A percentile compares a stretch with the other conserved stretches of the same genome.
These are phyloP conservation scores for Peribatodes rhomboidaria DNA, from an alignment of 2,888 invertebrate genomes.

Conservation along the genomic window DNA sequence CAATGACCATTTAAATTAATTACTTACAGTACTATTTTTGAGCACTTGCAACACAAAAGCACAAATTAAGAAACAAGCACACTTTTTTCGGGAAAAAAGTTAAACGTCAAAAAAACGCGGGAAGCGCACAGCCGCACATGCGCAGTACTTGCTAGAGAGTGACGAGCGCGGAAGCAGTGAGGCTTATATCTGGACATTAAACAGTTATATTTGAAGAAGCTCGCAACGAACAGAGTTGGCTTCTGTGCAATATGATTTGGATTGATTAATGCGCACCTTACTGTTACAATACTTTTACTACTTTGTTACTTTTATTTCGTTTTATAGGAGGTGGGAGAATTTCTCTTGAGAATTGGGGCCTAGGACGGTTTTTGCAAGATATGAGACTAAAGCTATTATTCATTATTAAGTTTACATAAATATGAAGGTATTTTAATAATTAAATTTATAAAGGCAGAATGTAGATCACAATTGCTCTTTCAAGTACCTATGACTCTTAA, in stretches of 20 bases:
- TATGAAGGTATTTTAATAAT: no score
- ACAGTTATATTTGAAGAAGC: slow-evolving; percentile 81
- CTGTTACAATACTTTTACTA: slow-evolving; percentile 1
- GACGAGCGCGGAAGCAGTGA: slow-evolving; percentile 80
- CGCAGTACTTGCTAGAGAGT: slow-evolving; percentile 72
- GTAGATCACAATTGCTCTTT: no score
- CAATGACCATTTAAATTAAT: slow-evolving; percentile 63
- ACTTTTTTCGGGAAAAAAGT: slow-evolving; percentile 44
- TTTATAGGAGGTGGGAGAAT: background rate
- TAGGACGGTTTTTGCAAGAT: no score
- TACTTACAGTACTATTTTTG: slow-evolving; percentile 61
- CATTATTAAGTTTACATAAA: no score
- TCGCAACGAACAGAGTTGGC: slow-evolving; percentile 62
- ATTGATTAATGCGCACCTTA: slow-evolving; percentile 4
- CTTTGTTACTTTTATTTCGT: background rate
- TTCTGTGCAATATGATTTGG: slow-evolving; percentile 49
- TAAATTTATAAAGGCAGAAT: no score
- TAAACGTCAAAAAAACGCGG: slow-evolving; percentile 66
- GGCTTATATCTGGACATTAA: slow-evolving; percentile 81
- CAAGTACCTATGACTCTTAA: no score
- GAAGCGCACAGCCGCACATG: slow-evolving; percentile 68
- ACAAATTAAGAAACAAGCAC: slow-evolving; percentile 62
- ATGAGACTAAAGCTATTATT: no score
- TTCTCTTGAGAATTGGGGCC: background rate
- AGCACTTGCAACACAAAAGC: slow-evolving; percentile 60